These are phyloP conservation scores for Leptinotarsa defecta DNA, from an alignment of 1,140 invertebrate genomes.

Conservation along the genomic window DNA sequence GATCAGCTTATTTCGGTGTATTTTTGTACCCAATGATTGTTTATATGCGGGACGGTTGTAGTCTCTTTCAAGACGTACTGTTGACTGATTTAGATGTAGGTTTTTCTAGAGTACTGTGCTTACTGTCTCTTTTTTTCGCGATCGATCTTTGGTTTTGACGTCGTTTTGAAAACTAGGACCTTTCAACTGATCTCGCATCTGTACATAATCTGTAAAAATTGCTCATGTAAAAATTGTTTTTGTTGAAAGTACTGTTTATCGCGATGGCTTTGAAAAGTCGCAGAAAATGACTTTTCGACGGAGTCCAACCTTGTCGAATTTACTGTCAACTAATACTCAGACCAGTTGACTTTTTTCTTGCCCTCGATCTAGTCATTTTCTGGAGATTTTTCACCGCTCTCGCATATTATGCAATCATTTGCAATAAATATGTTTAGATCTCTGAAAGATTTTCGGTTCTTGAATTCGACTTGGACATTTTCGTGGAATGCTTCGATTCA, in stretches of 20 bases:
- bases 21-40: constrained; percentile 56
- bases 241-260: constrained; percentile 47
- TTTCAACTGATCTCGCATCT: constrained; percentile 46
- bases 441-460: background rate
- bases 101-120: constrained; percentile 36
- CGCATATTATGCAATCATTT: constrained; percentile 44
- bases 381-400: background rate
- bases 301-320: no score
- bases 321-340: no score
- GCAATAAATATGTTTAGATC: constrained; percentile 37
- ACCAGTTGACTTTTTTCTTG: no score
- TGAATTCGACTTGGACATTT: constrained; percentile 26
- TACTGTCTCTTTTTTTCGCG: constrained; percentile 39
- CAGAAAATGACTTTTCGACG: background rate
- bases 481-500: constrained; percentile 9
- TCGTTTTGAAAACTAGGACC: constrained; percentile 37
- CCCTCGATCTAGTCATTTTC: no score
- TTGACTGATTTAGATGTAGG: constrained; percentile 54
- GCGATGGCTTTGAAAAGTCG: background rate
- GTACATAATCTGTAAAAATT: constrained; percentile 57
- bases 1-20: constrained; percentile 49
- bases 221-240: constrained; percentile 58
- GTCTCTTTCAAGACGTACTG: constrained; percentile 42
- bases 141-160: constrained; percentile 42
- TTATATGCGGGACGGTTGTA: constrained; percentile 48